Percentiles rank a stretch among this genome's conserved stretches.
Evolutionary conservation across 2,113 vertebrate genomes (phyloP).

Genomic region (Halichoeres trimaculatus): DNA sequence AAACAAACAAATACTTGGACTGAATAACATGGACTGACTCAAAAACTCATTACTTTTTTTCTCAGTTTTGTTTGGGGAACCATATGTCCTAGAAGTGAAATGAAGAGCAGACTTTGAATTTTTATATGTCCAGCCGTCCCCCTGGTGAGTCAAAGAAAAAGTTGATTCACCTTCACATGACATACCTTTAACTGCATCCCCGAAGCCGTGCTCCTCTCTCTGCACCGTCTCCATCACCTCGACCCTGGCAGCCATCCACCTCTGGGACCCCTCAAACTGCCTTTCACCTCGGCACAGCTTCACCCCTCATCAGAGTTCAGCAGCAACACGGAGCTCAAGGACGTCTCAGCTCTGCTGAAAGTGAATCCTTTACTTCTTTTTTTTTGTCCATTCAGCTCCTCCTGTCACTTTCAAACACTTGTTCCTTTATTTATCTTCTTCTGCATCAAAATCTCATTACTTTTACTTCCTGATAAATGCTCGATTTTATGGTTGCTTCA

Average conservation of each 20-base stretch:
- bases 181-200: not conserved
- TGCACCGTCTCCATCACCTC: not conserved
- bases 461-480: conserved; percentile 6
- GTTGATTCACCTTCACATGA: not conserved
- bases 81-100: too few species aligned
- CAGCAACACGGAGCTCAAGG: conserved; percentile 24
- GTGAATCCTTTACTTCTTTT: not conserved
- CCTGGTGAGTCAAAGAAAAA: not conserved
- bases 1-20: too few species aligned
- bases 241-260: not conserved
- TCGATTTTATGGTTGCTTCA: not conserved
- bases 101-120: too few species aligned
- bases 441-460: conserved; percentile 28
- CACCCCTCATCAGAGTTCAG: not conserved
- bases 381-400: not conserved
- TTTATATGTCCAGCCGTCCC: not conserved
- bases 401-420: not conserved
- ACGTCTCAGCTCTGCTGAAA: not conserved
- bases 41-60: too few species aligned
- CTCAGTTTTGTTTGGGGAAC: too few species aligned
- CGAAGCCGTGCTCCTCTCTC: not conserved
- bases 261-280: not conserved
- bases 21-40: too few species aligned
- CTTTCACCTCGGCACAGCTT: not conserved
- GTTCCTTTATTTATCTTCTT: not conserved